Evolutionary conservation across 2,113 vertebrate genomes (phyloP), one percentile per base, ranked within the genome.

Genomic region (Gracilinanus agilis): DNA sequence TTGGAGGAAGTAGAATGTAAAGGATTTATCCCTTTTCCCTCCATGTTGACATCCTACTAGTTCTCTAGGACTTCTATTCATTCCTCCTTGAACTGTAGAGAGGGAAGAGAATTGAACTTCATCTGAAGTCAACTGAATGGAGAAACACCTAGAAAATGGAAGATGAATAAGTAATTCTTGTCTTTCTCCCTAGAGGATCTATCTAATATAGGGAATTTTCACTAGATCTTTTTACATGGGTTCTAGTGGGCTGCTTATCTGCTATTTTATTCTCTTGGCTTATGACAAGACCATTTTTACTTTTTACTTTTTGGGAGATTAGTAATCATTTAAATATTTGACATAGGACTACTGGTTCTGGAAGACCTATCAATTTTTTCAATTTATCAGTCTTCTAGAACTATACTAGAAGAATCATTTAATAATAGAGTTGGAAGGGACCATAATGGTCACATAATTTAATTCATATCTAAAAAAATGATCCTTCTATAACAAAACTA

Each of bases 21-120:
- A 75, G 19, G n/a, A 91, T 94, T 95, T 90, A n/a, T 91, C 83
- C 9, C 88, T 44, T 54, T 61, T 67, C 23, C 92, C 24, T 55
- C 44, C 83, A 44, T 0, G 0, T 25, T 19, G 27, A 56, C 83
- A 93, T 3, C 53, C 24, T 10, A 25, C 16, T 8, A 83, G n/a
- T 40, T 83, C 49, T 16, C n/a, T 83, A 83, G 25, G 75, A 27
- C 53, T 55, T 92, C 88, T 44, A 40, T 7, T 12, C 10, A 53
- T 54, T 23, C 19, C 9, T 24, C 61, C 88, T 55, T 88, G 25
- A 91, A 16, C 61, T 56, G 13, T 11, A 53, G 29, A 44, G 40
- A n/a, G 90, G 40, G 27, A 21, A 21, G 44, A 92, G 34, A 29
- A 40, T 49, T 49, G 49, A 40, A 40, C 7, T 49, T 5, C 67